Percentiles rank a stretch among this genome's conserved stretches.
Evolutionary conservation across 2,113 vertebrate species (phyloP).

Genomic region (Podarcis raffonei): DNA sequence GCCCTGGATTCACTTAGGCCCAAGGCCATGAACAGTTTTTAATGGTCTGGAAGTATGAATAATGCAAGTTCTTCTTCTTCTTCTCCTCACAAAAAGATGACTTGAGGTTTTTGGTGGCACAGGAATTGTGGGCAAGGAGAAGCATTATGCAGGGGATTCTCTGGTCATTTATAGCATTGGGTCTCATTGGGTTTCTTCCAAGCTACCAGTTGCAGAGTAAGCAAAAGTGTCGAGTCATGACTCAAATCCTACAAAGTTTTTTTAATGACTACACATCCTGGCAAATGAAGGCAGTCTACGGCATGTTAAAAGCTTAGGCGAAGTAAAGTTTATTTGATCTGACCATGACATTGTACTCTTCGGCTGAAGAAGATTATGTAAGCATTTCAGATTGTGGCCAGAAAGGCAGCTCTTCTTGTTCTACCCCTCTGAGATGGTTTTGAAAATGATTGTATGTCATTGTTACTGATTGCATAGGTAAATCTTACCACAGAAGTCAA

Average conservation of each 20-base stretch:
- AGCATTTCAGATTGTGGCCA: conserved; percentile 46
- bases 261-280: conserved; percentile 19
- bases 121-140: conserved; percentile 50
- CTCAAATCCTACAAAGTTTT: conserved; percentile 53
- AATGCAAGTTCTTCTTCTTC: conserved; percentile 24
- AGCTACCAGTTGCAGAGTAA: conserved; percentile 28
- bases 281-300: conserved; percentile 45
- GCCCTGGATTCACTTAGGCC: conserved; percentile 59
- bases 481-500: conserved; percentile 77
- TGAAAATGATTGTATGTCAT: conserved; percentile 62
- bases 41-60: conserved; percentile 68
- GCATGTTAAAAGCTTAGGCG: conserved; percentile 56
- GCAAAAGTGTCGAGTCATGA: conserved; percentile 45
- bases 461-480: conserved; percentile 80
- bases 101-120: conserved; percentile 39
- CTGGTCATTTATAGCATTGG: conserved; percentile 20
- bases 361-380: conserved; percentile 37
- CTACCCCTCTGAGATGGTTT: conserved; percentile 56
- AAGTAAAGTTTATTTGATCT: conserved; percentile 46
- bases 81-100: conserved; percentile 53
- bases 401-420: conserved; percentile 53
- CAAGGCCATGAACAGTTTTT: conserved; percentile 66
- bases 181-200: conserved; percentile 56
- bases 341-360: conserved; percentile 49
- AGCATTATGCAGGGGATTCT: conserved; percentile 31